These are phyloP conservation scores for Anagrus nilaparvatae DNA, from an alignment of 1,140 invertebrate species.

Conservation along the genomic window DNA sequence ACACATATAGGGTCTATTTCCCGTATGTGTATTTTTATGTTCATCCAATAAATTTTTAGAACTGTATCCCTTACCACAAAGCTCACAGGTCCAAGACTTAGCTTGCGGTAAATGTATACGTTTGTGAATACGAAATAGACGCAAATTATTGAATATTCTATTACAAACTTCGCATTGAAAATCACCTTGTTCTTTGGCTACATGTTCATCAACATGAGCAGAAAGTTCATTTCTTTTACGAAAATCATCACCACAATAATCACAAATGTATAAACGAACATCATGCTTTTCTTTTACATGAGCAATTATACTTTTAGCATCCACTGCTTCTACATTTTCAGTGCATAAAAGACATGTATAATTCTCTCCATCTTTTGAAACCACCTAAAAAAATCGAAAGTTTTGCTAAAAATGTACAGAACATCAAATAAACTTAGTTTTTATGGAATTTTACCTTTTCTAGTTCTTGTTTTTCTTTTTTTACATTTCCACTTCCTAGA, in stretches of 20 bases:
- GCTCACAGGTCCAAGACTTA: constrained; percentile 53
- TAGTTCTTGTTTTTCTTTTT: constrained; percentile 24
- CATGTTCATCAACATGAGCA: constrained; percentile 56
- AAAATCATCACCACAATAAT: constrained; percentile 57
- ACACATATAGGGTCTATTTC: constrained; percentile 56
- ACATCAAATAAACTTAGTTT: constrained; percentile 4
- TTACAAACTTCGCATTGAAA: constrained; percentile 58
- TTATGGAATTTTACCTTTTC: constrained; percentile 11
- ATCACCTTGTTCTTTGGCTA: constrained; percentile 48
- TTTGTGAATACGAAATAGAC: constrained; percentile 52
- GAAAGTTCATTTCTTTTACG: constrained; percentile 51
- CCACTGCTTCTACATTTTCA: constrained; percentile 37
- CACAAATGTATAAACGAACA: constrained; percentile 57
- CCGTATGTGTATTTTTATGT: constrained; percentile 61
- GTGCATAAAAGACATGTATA: constrained; percentile 53
- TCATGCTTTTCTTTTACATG: constrained; percentile 54
- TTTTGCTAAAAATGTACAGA: constrained; percentile 13
- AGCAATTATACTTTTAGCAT: constrained; percentile 47
- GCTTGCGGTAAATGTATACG: constrained; percentile 50
- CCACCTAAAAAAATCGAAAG: constrained; percentile 31
- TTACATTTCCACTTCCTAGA: neutral
- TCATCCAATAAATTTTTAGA: constrained; percentile 57
- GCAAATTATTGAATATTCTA: constrained; percentile 50
- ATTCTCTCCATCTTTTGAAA: constrained; percentile 40
- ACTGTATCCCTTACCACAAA: constrained; percentile 56